phyloP scores from a whole-genome alignment of 2,888 invertebrate genomes.

The Biston stratarius region DNA sequence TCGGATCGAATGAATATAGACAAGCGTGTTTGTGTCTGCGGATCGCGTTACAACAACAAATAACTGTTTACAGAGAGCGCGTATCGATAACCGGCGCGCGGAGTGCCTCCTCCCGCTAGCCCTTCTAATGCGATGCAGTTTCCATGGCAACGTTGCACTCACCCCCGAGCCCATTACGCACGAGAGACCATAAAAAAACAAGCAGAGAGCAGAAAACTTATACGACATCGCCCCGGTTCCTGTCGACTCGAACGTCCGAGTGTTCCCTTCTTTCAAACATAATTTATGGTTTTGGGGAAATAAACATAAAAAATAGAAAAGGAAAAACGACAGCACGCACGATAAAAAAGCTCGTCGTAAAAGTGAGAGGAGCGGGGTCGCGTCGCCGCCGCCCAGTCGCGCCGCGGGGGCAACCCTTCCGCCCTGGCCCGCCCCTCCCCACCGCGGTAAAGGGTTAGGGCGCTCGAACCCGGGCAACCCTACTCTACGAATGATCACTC shows the following conservation, averaged over 20 bases:
- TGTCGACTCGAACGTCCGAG: conserved; percentile 83
- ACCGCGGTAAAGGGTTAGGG: conserved; percentile 80
- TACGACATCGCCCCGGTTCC: conserved; percentile 81
- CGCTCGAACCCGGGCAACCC: conserved; percentile 55
- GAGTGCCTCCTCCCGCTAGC: conserved; percentile 45
- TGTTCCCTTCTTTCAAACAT: conserved; percentile 87
- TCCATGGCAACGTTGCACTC: conserved; percentile 79
- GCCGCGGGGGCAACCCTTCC: conserved; percentile 80
- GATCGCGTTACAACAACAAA: conserved; percentile 82
- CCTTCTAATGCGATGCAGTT: conserved; percentile 79
- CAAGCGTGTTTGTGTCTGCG: conserved; percentile 75
- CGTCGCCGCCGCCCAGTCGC: conserved; percentile 57
- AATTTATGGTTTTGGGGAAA: conserved; percentile 87
- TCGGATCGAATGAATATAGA: conserved; percentile 80
- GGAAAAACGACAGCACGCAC: conserved; percentile 87
- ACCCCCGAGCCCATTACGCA: conserved; percentile 70
- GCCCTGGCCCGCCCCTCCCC: conserved; percentile 68
- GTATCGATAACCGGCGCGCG: conserved; percentile 37
- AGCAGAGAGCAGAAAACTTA: conserved; percentile 77
- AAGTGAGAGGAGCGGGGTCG: conserved; percentile 70
- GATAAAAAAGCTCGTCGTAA: conserved; percentile 86
- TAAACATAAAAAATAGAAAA: conserved; percentile 87
- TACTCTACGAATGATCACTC: conserved; percentile 49
- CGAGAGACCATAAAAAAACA: conserved; percentile 82
- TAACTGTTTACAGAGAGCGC: conserved; percentile 55